A percentile compares a stretch with the other conserved stretches of the same genome.
phyloP scores from a whole-genome alignment of 2,797 vertebrate genomes.

The Eleutherodactylus coqui region DNA sequence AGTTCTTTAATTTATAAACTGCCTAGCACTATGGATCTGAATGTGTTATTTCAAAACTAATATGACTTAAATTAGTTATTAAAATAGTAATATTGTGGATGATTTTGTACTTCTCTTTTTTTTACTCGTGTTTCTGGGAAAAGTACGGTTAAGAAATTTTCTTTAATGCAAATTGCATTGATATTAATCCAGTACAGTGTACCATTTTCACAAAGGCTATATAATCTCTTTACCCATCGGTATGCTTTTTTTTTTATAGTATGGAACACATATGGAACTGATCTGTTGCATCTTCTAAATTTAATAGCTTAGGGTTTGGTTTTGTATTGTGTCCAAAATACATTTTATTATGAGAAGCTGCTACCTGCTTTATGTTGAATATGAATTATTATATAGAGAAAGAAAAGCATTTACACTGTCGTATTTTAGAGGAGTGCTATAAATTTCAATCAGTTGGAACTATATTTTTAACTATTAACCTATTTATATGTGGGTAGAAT shows the following conservation, averaged over 20 bases:
- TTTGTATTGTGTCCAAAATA: too few species aligned
- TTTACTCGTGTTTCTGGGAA: neutral
- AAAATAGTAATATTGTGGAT: neutral
- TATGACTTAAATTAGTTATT: too few species aligned
- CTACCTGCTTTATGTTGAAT: neutral
- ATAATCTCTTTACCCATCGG: neutral
- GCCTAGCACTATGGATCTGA: neutral
- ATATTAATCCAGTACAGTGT: neutral
- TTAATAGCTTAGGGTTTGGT: neutral
- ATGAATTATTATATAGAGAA: too few species aligned
- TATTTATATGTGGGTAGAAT: too few species aligned
- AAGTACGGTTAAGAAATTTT: neutral
- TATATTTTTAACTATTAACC: too few species aligned
- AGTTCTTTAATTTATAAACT: neutral
- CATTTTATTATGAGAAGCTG: neutral
- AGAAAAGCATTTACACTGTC: too few species aligned
- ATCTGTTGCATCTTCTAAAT: neutral
- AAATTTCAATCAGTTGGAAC: too few species aligned
- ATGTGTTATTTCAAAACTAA: conserved; percentile 11
- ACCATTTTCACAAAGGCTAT: neutral
- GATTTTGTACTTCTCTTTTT: neutral
- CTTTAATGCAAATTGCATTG: neutral
- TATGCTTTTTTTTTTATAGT: neutral
- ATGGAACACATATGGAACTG: neutral
- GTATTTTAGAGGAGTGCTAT: too few species aligned